These are phyloP conservation scores for Orchestes rusci DNA, from an alignment of 2,888 invertebrate species.

Conservation along the genomic window DNA sequence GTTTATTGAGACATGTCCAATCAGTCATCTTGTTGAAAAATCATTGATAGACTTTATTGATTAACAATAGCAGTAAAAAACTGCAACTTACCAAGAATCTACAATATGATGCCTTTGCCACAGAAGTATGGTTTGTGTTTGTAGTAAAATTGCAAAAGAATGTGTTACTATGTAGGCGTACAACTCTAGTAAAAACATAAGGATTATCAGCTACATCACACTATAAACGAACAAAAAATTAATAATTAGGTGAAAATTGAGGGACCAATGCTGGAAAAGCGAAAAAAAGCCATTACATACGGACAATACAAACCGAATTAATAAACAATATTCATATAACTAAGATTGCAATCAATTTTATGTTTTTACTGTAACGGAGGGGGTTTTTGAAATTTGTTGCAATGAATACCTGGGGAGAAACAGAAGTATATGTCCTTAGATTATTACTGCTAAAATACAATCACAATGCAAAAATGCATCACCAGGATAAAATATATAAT, in stretches of 20 bases:
- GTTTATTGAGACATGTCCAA: slow-evolving; percentile 58
- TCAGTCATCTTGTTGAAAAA: slow-evolving; percentile 39
- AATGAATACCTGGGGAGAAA: slow-evolving; percentile 36
- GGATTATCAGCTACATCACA: slow-evolving; percentile 42
- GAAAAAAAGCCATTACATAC: slow-evolving; percentile 33
- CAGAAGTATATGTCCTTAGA: slow-evolving; percentile 45
- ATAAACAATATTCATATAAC: slow-evolving; percentile 25
- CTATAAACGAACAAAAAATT: slow-evolving; percentile 30
- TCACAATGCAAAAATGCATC: slow-evolving; percentile 70
- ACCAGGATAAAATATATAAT: slow-evolving; percentile 74
- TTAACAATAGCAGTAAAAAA: slow-evolving; percentile 35
- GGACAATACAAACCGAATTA: slow-evolving; percentile 29
- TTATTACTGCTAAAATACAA: slow-evolving; percentile 49
- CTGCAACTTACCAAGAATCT: slow-evolving; percentile 31
- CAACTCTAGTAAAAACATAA: slow-evolving; percentile 34
- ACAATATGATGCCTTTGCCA: slow-evolving; percentile 25
- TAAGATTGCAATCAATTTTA: slow-evolving; percentile 39
- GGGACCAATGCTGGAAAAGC: slow-evolving; percentile 1
- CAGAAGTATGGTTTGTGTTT: slow-evolving; percentile 24
- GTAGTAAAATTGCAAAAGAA: slow-evolving; percentile 25
- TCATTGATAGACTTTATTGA: slow-evolving; percentile 35
- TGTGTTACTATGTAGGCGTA: slow-evolving; percentile 35
- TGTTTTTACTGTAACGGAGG: slow-evolving; percentile 40
- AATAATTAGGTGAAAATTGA: slow-evolving; percentile 3
- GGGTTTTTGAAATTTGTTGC: slow-evolving; percentile 9